Evolutionary conservation across 2,797 vertebrate species (phyloP).

Genomic region (Anas georgica): DNA sequence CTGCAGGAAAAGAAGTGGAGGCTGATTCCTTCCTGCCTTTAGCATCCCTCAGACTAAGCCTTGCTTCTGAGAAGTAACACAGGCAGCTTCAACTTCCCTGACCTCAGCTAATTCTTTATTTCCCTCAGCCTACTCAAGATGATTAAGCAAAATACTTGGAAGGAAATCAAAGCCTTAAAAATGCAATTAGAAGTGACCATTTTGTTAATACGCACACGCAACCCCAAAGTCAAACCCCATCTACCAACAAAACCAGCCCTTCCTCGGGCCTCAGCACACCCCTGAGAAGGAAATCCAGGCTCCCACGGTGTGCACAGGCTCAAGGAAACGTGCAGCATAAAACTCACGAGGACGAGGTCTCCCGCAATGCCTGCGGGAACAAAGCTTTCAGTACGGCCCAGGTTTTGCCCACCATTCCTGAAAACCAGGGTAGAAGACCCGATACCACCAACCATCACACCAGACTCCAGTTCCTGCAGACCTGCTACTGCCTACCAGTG

Average conservation of each 20-base stretch:
- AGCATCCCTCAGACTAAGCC: not conserved
- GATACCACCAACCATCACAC: not conserved
- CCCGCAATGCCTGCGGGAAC: rapidly evolving
- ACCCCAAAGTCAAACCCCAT: not conserved
- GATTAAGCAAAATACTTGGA: conserved; percentile 70
- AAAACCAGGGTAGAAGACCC: not conserved
- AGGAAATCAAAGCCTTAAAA: conserved; percentile 66
- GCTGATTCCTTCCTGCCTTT: conserved; percentile 14
- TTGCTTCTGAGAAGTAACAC: conserved; percentile 7
- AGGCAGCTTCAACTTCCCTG: conserved; percentile 56
- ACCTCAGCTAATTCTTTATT: conserved; percentile 70
- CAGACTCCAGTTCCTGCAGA: rapidly evolving
- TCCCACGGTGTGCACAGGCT: not conserved
- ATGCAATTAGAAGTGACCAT: conserved; percentile 56
- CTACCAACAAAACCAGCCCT: not conserved
- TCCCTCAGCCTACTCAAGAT: conserved; percentile 65
- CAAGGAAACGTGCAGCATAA: not conserved
- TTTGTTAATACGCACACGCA: not conserved
- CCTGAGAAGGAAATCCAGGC: not conserved
- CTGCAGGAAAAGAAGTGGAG: not conserved
- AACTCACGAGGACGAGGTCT: not conserved
- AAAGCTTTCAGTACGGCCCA: rapidly evolving
- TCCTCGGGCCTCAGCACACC: not conserved
- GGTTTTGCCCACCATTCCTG: not conserved
- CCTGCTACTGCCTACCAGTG: not conserved